Percentiles rank a stretch among this genome's conserved stretches.
Conservation (phyloP, 1,140 invertebrate genomes). For the Mercenaria mercenaria region DNA sequence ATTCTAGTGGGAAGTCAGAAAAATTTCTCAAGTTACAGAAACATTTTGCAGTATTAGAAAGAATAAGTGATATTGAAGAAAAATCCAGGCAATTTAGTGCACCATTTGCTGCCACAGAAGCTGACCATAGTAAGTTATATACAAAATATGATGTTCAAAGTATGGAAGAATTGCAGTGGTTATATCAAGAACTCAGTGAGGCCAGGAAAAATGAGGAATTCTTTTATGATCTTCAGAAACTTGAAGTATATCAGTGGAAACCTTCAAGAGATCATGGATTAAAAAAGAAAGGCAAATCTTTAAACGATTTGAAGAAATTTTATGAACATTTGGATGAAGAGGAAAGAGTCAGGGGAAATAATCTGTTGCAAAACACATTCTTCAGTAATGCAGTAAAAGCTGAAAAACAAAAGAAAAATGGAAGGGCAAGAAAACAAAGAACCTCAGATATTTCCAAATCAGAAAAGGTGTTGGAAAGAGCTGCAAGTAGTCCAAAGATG, state of each 20-base stretch:
- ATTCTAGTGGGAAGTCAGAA: conserved; percentile 91
- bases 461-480: neutral
- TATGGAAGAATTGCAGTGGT: conserved; percentile 90
- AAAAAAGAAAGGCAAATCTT: conserved; percentile 93
- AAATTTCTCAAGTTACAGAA: conserved; percentile 94
- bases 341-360: neutral
- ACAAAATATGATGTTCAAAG: conserved; percentile 66
- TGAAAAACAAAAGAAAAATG: conserved; percentile 23
- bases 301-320: conserved; percentile 90
- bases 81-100: conserved; percentile 40
- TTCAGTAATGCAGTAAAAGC: conserved; percentile 46
- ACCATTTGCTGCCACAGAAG: conserved; percentile 18
- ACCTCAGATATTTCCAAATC: neutral
- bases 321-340: conserved; percentile 69
- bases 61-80: conserved; percentile 90
- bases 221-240: conserved; percentile 91
- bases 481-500: neutral
- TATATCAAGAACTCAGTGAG: conserved; percentile 92
- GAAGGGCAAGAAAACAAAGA: neutral
- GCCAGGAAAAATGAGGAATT: conserved; percentile 94
- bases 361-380: conserved; percentile 7
- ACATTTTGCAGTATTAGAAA: conserved; percentile 95
- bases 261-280: conserved; percentile 91
- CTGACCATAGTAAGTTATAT: conserved; percentile 39
- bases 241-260: conserved; percentile 90